Conservation (phyloP, 2,888 invertebrate genomes). For the Temnothorax ravouxi region DNA sequence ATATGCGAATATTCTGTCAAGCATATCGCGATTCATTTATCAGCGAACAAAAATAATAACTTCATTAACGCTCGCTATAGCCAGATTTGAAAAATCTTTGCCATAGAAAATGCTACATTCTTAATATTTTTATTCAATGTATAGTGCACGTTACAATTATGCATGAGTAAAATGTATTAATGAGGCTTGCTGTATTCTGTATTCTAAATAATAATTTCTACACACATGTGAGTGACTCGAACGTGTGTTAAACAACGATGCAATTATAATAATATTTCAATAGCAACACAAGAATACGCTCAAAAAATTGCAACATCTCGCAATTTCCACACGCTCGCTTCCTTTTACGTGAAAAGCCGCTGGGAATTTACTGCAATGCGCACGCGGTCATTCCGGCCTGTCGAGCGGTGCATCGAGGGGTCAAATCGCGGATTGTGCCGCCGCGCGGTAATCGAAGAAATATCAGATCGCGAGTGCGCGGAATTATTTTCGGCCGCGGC, state of each 20-base stretch:
- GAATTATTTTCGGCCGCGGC: slow-evolving; percentile 37
- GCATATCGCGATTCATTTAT: not conserved
- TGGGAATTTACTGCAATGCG: slow-evolving; percentile 1
- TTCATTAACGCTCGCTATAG: not conserved
- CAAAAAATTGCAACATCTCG: slow-evolving; percentile 14
- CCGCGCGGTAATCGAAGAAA: slow-evolving; percentile 28
- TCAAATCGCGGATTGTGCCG: slow-evolving; percentile 27
- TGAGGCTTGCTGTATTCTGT: not conserved
- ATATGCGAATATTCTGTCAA: slow-evolving; percentile 11
- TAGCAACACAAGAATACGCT: not conserved
- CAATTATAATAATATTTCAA: not conserved
- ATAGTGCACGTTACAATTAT: not conserved
- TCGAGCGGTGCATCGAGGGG: slow-evolving; percentile 11
- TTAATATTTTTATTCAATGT: not conserved
- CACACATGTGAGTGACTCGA: not conserved
- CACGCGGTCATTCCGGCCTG: slow-evolving; percentile 1
- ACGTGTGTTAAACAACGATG: not conserved
- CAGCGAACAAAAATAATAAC: not conserved
- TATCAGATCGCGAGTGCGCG: slow-evolving; percentile 39
- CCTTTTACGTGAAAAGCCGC: not conserved
- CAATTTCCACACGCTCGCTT: slow-evolving; percentile 15
- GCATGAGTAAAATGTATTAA: not conserved
- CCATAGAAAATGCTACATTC: not conserved
- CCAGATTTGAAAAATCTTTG: not conserved
- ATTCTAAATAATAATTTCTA: not conserved